A percentile compares a stretch with the other conserved stretches of the same genome.
phyloP scores from a whole-genome alignment of 92 coral and sea anemone species.

The Zoanthus sociatus region DNA sequence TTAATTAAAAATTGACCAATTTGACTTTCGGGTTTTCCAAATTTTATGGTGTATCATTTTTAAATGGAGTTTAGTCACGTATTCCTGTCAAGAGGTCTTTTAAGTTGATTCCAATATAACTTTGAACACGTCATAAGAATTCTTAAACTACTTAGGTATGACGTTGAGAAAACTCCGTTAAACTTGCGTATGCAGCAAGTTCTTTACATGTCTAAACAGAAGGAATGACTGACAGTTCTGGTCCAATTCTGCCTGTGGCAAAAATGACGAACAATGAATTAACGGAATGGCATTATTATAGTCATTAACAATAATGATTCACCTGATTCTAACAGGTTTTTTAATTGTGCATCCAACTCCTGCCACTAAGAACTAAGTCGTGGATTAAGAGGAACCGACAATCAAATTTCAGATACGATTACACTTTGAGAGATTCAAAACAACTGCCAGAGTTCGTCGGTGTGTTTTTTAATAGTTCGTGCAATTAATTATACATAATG shows the following conservation, averaged over 20 bases:
- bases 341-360: constrained; percentile 23
- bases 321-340: constrained; percentile 7
- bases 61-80: constrained; percentile 30
- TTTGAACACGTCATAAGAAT: constrained; percentile 19
- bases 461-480: constrained; percentile 6
- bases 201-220: constrained; percentile 21
- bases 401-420: not conserved
- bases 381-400: not conserved
- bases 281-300: constrained; percentile 51
- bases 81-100: not conserved
- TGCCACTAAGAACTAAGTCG: not conserved
- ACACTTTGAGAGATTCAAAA: not conserved
- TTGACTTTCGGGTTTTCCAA: not conserved
- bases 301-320: constrained; percentile 45
- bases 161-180: constrained; percentile 25
- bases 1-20: not conserved
- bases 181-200: constrained; percentile 23
- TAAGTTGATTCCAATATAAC: constrained; percentile 21
- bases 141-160: constrained; percentile 18
- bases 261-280: constrained; percentile 8
- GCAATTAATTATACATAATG: constrained; percentile 42
- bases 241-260: constrained; percentile 22
- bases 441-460: not conserved
- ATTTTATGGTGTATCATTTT: constrained; percentile 32
- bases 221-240: constrained; percentile 43